Conservation (phyloP, 1,140 invertebrate genomes). For the Drosophila cardini region DNA sequence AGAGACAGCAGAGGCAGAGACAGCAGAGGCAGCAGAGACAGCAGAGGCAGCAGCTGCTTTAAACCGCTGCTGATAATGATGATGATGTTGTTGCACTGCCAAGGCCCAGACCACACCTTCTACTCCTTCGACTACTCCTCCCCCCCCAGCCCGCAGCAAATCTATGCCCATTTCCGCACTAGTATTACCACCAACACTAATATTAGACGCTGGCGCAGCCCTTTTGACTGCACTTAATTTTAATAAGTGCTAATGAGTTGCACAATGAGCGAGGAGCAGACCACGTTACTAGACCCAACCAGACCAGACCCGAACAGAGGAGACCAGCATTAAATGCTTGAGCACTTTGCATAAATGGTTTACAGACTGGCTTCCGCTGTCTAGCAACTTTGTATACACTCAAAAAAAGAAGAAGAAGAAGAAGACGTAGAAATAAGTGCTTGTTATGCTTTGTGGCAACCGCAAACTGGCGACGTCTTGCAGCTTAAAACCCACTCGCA, state of each 20-base stretch:
- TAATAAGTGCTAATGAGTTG: constrained; percentile 83
- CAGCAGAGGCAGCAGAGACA: too few relatives aligned
- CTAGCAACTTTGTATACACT: constrained; percentile 64
- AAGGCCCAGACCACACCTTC: too few relatives aligned
- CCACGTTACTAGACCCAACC: too few relatives aligned
- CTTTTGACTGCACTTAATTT: constrained; percentile 57
- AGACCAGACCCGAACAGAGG: too few relatives aligned
- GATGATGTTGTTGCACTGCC: constrained; percentile 6
- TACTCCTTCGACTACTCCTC: too few relatives aligned
- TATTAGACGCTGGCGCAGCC: constrained; percentile 9
- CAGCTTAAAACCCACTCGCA: constrained; percentile 32
- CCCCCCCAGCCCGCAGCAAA: constrained; percentile 31
- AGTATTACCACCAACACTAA: background rate
- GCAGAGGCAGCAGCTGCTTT: constrained; percentile 19
- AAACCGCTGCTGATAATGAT: background rate
- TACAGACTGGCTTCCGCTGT: constrained; percentile 56
- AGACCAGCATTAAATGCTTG: constrained; percentile 49
- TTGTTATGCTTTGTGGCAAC: constrained; percentile 65
- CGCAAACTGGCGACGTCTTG: constrained; percentile 52
- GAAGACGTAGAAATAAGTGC: constrained; percentile 35
- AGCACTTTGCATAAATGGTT: constrained; percentile 47
- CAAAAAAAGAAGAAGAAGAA: too few relatives aligned
- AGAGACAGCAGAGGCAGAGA: too few relatives aligned
- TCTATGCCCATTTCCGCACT: constrained; percentile 44
- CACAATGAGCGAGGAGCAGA: constrained; percentile 46